Conservation (phyloP, 2,113 vertebrate genomes). For the Grus americana region DNA sequence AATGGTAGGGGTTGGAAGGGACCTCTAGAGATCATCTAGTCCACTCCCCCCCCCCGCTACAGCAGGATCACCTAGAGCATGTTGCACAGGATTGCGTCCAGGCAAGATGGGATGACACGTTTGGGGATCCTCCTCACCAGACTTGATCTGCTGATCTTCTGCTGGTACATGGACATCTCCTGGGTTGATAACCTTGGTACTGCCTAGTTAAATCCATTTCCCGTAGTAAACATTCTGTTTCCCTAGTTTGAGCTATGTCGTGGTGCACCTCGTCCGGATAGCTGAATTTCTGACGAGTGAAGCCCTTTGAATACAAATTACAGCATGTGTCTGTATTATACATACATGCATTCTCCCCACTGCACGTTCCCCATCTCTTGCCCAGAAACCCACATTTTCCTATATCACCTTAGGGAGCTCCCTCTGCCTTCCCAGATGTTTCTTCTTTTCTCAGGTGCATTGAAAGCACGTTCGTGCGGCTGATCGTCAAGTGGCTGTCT, state of each 20-base stretch:
- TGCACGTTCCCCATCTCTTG: not conserved
- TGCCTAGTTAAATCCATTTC: not conserved
- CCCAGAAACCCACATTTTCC: not conserved
- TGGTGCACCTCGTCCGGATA: not conserved
- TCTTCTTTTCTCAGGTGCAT: not conserved
- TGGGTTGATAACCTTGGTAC: not conserved
- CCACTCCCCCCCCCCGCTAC: too few species aligned
- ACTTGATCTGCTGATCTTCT: not conserved
- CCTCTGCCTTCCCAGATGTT: not conserved
- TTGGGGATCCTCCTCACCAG: not conserved
- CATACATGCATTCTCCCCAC: not conserved
- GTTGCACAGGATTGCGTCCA: too few species aligned
- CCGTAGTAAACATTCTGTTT: not conserved
- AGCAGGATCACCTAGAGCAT: too few species aligned
- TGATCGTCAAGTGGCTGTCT: not conserved
- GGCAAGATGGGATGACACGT: not conserved
- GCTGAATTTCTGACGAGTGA: not conserved
- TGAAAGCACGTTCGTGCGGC: not conserved
- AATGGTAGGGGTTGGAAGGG: too few species aligned
- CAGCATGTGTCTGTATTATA: not conserved
- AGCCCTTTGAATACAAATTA: not conserved
- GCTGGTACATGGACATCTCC: not conserved
- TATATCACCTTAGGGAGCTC: not conserved
- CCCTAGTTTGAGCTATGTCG: not conserved
- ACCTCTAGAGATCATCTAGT: too few species aligned